These are phyloP conservation scores for Dromiciops gliroides DNA, from an alignment of 2,113 vertebrate species.

Conservation along the genomic window DNA sequence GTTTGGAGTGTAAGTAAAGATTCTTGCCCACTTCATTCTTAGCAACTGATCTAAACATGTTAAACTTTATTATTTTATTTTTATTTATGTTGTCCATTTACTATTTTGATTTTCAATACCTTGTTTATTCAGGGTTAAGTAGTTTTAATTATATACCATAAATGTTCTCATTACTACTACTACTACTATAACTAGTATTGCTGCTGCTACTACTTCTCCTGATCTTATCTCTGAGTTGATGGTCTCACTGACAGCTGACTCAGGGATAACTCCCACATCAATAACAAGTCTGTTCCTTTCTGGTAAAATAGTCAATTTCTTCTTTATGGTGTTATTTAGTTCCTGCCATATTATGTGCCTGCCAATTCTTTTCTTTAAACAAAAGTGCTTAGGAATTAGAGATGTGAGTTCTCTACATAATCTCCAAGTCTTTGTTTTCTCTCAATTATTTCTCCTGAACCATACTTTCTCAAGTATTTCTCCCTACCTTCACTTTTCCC, in stretches of 20 bases:
- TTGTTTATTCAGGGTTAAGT: neutral
- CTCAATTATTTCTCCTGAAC: neutral
- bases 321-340: neutral
- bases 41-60: neutral
- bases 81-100: neutral
- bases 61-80: no score
- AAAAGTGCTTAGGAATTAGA: neutral
- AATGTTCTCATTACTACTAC: neutral
- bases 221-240: neutral
- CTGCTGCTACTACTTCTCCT: neutral
- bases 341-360: neutral
- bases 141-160: neutral
- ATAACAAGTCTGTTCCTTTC: neutral
- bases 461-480: neutral
- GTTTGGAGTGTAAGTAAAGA: neutral
- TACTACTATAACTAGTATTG: neutral
- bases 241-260: neutral
- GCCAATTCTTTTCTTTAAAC: neutral
- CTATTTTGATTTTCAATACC: neutral
- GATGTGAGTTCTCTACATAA: neutral
- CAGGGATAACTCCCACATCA: no score
- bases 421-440: neutral
- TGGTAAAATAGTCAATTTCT: neutral
- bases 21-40: neutral
- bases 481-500: neutral